These are phyloP conservation scores for Microcebus murinus DNA, from an alignment of 2,113 vertebrate species.

Conservation along the genomic window DNA sequence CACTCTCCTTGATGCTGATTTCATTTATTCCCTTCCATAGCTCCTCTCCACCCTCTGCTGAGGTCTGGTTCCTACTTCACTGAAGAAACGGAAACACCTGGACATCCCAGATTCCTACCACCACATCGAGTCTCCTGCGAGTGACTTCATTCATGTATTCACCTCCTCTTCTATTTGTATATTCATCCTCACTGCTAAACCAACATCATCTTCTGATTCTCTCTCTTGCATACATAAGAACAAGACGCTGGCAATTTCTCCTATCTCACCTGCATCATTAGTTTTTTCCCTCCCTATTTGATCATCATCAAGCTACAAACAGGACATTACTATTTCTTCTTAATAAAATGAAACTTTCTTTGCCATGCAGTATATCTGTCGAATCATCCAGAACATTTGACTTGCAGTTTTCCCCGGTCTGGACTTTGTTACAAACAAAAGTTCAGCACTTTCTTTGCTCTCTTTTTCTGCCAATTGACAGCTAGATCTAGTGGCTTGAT, in stretches of 20 bases:
- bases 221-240: neutral
- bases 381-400: neutral
- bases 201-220: neutral
- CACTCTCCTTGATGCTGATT: neutral
- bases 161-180: neutral
- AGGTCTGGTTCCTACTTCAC: neutral
- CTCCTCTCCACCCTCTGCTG: neutral
- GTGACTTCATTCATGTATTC: neutral
- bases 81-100: neutral
- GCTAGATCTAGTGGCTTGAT: neutral
- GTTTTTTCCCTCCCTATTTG: neutral
- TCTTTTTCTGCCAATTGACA: slow-evolving; percentile 16
- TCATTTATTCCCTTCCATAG: neutral
- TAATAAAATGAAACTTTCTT: neutral
- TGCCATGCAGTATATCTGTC: neutral
- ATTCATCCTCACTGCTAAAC: neutral
- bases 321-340: neutral
- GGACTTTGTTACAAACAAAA: neutral
- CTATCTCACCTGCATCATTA: neutral
- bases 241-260: neutral
- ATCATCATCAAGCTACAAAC: neutral
- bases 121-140: neutral
- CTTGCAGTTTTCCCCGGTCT: neutral
- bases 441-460: neutral
- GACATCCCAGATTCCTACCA: neutral